These are phyloP conservation scores for Netelia virgata DNA, from an alignment of 2,888 invertebrate species.

Conservation along the genomic window DNA sequence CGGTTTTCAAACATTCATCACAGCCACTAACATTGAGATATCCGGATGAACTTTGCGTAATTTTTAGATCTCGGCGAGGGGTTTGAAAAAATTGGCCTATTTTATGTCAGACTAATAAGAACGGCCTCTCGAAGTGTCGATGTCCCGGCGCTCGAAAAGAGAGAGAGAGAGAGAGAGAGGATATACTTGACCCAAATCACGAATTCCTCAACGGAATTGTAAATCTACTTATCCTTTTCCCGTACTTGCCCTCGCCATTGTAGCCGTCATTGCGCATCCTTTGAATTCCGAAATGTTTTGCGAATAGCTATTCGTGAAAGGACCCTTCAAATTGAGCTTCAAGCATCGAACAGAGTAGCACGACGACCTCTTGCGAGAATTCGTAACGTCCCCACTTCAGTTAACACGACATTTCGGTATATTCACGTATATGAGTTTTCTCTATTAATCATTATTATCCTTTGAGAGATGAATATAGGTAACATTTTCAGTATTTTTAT, in stretches of 20 bases:
- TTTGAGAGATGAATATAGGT: too few species aligned
- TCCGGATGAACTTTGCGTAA: too few species aligned
- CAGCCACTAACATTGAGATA: too few species aligned
- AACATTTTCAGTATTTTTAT: too few species aligned
- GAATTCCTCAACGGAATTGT: conserved; percentile 26
- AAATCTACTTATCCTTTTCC: conserved; percentile 26
- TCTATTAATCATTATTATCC: neutral
- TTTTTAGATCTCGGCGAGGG: too few species aligned
- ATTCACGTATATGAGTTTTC: neutral
- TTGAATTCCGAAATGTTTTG: conserved; percentile 25
- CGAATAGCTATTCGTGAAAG: conserved; percentile 27
- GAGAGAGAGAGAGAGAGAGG: conserved; percentile 3
- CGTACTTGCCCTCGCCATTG: neutral
- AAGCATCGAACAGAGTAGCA: neutral
- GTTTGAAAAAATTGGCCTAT: too few species aligned
- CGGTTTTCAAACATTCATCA: too few species aligned
- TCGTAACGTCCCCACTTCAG: neutral
- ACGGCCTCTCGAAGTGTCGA: too few species aligned
- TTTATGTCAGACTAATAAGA: too few species aligned
- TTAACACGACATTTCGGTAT: conserved; percentile 4
- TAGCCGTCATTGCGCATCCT: conserved; percentile 7
- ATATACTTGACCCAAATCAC: conserved; percentile 48
- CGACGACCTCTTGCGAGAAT: neutral
- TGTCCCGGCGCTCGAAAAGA: neutral
- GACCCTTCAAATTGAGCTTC: conserved; percentile 4